phyloP scores from a whole-genome alignment of 2,888 invertebrate species.

The Maniola hyperantus region DNA sequence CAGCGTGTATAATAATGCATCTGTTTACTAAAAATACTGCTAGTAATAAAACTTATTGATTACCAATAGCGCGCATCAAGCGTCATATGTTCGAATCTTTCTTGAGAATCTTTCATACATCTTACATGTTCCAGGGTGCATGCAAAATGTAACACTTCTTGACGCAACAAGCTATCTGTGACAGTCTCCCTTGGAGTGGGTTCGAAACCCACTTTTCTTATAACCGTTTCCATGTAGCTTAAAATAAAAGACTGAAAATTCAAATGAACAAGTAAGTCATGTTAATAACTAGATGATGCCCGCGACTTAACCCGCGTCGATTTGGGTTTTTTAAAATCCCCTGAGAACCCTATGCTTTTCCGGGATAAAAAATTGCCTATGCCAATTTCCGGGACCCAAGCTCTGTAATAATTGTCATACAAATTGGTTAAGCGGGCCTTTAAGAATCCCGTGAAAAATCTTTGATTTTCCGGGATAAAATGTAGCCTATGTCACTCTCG shows the following conservation, averaged over 20 bases:
- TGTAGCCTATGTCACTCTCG: too few species aligned
- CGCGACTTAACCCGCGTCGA: too few species aligned
- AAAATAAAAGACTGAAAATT: conserved; percentile 57
- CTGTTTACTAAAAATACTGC: not conserved
- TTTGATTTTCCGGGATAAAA: too few species aligned
- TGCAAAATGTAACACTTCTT: conserved; percentile 83
- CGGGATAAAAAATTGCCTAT: too few species aligned
- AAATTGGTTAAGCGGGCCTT: too few species aligned
- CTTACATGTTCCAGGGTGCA: conserved; percentile 83
- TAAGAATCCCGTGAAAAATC: too few species aligned
- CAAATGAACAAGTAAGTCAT: not conserved
- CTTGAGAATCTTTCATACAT: conserved; percentile 76
- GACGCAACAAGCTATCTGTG: conserved; percentile 72
- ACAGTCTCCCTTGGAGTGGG: conserved; percentile 54
- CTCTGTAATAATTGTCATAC: too few species aligned
- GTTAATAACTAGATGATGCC: too few species aligned
- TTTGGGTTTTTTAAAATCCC: too few species aligned
- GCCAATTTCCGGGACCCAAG: too few species aligned
- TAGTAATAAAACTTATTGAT: conserved; percentile 13
- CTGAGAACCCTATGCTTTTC: too few species aligned
- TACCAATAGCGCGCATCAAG: conserved; percentile 48
- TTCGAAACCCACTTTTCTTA: conserved; percentile 57
- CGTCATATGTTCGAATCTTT: conserved; percentile 54
- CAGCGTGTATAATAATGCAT: too few species aligned
- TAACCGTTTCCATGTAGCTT: conserved; percentile 61